Evolutionary conservation across 2,888 invertebrate genomes (phyloP).

Genomic region (Oscheius sp.): DNA sequence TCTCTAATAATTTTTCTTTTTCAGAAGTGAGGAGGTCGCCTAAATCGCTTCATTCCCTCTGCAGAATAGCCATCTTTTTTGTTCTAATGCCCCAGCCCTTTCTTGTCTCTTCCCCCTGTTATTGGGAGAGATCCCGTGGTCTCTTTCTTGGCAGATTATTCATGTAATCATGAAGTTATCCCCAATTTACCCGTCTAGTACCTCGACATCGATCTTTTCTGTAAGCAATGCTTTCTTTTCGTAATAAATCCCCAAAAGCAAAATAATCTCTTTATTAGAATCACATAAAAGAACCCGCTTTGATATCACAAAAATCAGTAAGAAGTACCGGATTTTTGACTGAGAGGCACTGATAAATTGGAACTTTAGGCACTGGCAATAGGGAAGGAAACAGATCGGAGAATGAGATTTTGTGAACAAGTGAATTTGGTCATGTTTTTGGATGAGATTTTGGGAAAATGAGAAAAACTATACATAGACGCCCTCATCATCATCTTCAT

Average conservation of each 20-base stretch:
- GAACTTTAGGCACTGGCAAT: constrained; percentile 21
- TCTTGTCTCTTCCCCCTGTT: constrained; percentile 2
- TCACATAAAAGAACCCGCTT: too few relatives aligned
- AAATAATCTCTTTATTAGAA: too few relatives aligned
- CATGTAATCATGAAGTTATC: constrained; percentile 10
- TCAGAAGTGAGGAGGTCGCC: constrained; percentile 14
- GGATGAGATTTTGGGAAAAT: neutral
- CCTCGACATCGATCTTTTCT: constrained; percentile 24
- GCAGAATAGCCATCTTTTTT: neutral
- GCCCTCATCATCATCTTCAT: constrained; percentile 7
- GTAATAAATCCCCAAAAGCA: constrained; percentile 10
- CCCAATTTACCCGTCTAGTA: neutral
- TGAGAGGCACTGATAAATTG: constrained; percentile 9
- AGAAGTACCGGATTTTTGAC: constrained; percentile 17
- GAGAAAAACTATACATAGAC: constrained; percentile 4
- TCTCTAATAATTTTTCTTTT: neutral
- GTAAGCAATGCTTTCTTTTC: constrained; percentile 1
- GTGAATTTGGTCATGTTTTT: constrained; percentile 17
- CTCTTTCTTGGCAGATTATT: neutral
- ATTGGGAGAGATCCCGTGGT: neutral
- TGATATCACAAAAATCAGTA: neutral
- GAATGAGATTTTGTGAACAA: constrained; percentile 5
- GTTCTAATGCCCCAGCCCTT: constrained; percentile 13
- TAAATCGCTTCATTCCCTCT: neutral
- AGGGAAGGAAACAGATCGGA: neutral